Base-by-base conservation (phyloP, 1,140 invertebrate genomes). In the Anastrepha obliqua region DNA sequence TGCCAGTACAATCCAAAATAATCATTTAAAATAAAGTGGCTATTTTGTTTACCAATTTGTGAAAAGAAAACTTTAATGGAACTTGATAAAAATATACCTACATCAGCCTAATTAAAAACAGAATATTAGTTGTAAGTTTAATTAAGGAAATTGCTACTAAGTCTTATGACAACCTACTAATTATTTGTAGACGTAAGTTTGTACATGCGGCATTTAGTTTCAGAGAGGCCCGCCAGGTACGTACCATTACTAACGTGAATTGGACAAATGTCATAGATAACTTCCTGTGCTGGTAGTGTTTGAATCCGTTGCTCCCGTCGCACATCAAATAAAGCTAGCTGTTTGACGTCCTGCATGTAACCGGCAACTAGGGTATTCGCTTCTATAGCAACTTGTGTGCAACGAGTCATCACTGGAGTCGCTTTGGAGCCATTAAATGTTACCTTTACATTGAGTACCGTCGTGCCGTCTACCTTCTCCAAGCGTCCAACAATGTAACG, bases 251-350 rank as follows among this genome's bases (percentile, higher is more conserved):
- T 39, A 0, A 92, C 91, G 67, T 86, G 89, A 44, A 96, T 93
- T 0, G 95, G 93, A 89, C 95, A 95, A 2, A 96, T 94, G 89
- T 97, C 96, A 60, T 97, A 91, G 13, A 96, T 94, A 0, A 95
- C 94, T 86, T 96, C 96, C 17, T 94, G 93, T 2, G 95, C 94
- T 0, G 95, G 94, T 74, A 97, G 89, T 2, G 93, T 94, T 86
- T 95, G 94, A 62, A 95, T 91, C 9, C 95, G 93, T 86, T 95
- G 93, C 0, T 95, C 94, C 2, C 94, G 95, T 4, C 95, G 94
- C 58, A 96, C 91, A 90, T 96, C 96, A 95, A 97, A 97, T 1
- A 97, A 90, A 87, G 94, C 94, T 47, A 97, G 91, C 42, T 94
- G 93, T 6, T 94, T 95, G 1, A 91, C 94, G 87, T 95, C 95